phyloP scores from a whole-genome alignment of 2,797 vertebrate species.

The Ptychadena robeensis region DNA sequence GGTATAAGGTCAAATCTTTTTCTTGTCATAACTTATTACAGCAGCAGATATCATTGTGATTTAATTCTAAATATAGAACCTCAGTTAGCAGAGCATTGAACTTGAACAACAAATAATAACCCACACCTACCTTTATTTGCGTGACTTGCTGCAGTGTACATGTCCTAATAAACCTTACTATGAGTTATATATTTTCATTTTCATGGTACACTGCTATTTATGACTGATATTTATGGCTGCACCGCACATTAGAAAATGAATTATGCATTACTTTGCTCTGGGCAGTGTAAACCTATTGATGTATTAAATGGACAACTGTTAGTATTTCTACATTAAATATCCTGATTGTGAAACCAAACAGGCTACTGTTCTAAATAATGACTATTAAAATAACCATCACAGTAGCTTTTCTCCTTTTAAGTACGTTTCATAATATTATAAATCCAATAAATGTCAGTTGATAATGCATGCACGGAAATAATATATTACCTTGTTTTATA shows the following conservation, averaged over 20 bases:
- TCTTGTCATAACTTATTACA: background rate
- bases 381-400: background rate
- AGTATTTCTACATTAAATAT: slow-evolving; percentile 2
- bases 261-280: slow-evolving; percentile 14
- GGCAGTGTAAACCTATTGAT: slow-evolving; percentile 17
- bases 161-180: slow-evolving; percentile 8
- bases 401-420: background rate
- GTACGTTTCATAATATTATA: background rate
- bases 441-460: background rate
- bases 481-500: background rate
- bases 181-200: slow-evolving; percentile 34
- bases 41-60: background rate
- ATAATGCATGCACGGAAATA: background rate
- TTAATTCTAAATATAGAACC: background rate
- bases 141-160: background rate
- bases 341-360: background rate
- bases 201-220: slow-evolving; percentile 30
- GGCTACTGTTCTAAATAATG: background rate
- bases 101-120: slow-evolving; percentile 19
- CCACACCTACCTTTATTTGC: background rate
- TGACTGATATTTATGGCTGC: slow-evolving; percentile 28
- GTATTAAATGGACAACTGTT: slow-evolving; percentile 32
- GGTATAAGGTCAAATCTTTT: background rate
- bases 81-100: background rate
- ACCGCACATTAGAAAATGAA: background rate